These are phyloP conservation scores for Lutjanus erythropterus DNA, from an alignment of 2,113 vertebrate genomes.

Conservation along the genomic window DNA sequence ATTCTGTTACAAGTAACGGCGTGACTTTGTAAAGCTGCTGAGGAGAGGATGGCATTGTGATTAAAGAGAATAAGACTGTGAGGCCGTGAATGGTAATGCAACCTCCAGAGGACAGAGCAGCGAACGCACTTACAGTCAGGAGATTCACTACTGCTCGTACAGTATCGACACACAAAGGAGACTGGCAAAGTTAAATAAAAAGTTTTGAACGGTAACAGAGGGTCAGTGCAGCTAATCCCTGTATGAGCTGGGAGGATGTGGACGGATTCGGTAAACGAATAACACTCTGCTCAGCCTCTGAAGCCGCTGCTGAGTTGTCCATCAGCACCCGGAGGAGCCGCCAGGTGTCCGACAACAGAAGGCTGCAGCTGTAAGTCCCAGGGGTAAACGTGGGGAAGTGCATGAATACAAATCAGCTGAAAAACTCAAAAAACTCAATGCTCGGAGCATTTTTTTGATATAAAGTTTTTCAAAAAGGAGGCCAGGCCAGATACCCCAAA, in stretches of 20 bases:
- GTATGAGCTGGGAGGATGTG: not conserved
- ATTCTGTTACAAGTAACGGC: slow-evolving; percentile 42
- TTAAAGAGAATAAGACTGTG: slow-evolving; percentile 43
- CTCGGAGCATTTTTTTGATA: not conserved
- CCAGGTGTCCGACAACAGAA: not conserved
- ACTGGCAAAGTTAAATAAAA: not conserved
- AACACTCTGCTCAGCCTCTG: not conserved
- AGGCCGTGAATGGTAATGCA: slow-evolving; percentile 27
- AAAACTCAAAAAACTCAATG: not conserved
- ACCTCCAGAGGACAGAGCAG: slow-evolving; percentile 50
- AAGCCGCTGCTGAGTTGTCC: not conserved
- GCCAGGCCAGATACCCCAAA: not conserved
- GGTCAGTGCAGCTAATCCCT: not conserved
- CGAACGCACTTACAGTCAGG: not conserved
- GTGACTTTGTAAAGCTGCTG: slow-evolving; percentile 42
- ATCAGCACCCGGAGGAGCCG: not conserved
- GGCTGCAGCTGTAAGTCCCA: not conserved
- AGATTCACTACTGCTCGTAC: not conserved
- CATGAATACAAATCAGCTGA: slow-evolving; percentile 8
- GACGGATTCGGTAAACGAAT: not conserved
- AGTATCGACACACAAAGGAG: not conserved
- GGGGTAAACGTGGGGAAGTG: not conserved
- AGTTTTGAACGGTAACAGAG: too few relatives aligned
- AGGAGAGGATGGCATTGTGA: slow-evolving; percentile 44
- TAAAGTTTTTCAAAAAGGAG: not conserved